Evolutionary conservation across 2,797 vertebrate genomes (phyloP), one percentile per base, ranked within the genome.

Genomic region (Mustela erminea): DNA sequence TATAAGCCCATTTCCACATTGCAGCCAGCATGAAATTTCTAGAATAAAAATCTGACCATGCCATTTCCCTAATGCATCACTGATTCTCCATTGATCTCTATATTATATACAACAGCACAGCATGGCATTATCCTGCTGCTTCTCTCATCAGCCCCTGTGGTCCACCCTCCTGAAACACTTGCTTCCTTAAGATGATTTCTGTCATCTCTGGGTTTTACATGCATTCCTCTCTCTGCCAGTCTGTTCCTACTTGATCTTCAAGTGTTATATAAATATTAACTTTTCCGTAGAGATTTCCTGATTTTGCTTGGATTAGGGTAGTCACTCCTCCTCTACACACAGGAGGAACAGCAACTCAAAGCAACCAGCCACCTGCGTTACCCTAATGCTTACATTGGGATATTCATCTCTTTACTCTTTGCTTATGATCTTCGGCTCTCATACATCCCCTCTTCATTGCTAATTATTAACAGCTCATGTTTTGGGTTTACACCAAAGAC

Each of bases 381-480:
- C n/a, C 54, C 29, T 20, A 9, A 3, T 5, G n/a, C 25, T 70
- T 80, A 46, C 14, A 72, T 17, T 2, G 0, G 75, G 46, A 21
- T 18, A 25, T 43, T 84, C 60, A 38, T 17, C 41, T 66, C 77
- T 96, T 87, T 95, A 49, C 90, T 83, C 41, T 81, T 38, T 38
- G 17, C 64, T 27, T 46, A 13, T 92, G 60, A 92, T 82, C 60
- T 72, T 92, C n/a, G 49, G 27, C 17, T 93, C 52, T 64, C 20
- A 7, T 5, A 52, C 18, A 25, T 46, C 52, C 9, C 35, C 52
- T 56, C 78, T 92, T 52, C 17, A 11, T 77, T 88, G 77, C 78
- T 93, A 92, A 96, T 86, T 95, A 90, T 64, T 95, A 94, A 70
- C 32, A 87, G 27, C 11, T 43, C 41, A 25, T 17, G 20, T 78